These are phyloP conservation scores for Catalaphyllia jardinei DNA, from an alignment of 64 coral and sea anemone genomes.

Conservation along the genomic window DNA sequence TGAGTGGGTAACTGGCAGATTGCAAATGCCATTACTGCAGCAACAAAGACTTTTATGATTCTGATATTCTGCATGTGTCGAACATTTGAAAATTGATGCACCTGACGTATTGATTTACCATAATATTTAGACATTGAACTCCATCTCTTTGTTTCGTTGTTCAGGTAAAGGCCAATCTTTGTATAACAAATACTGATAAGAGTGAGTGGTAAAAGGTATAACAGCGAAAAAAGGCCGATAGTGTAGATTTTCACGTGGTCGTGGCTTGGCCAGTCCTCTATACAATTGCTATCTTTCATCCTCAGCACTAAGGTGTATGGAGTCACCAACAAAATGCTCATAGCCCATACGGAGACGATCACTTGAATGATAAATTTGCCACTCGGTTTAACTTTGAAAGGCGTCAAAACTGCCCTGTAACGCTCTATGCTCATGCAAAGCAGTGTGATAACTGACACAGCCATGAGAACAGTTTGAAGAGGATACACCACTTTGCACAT, in stretches of 20 bases:
- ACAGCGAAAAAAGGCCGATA: neutral
- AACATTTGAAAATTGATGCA: neutral
- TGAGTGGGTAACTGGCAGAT: slow-evolving; percentile 56
- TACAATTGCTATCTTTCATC: slow-evolving; percentile 30
- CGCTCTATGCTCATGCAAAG: slow-evolving; percentile 84
- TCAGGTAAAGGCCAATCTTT: neutral
- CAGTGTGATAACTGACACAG: slow-evolving; percentile 85
- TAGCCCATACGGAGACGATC: slow-evolving; percentile 54
- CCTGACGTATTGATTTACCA: neutral
- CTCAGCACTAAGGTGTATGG: slow-evolving; percentile 71
- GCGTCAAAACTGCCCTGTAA: slow-evolving; percentile 59
- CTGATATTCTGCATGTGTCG: slow-evolving; percentile 29
- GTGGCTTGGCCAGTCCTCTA: slow-evolving; percentile 51
- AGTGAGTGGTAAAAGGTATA: slow-evolving; percentile 31
- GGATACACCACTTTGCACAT: slow-evolving; percentile 83
- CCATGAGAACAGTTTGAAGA: slow-evolving; percentile 83
- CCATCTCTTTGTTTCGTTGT: neutral
- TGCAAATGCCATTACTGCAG: slow-evolving; percentile 61
- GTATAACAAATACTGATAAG: slow-evolving; percentile 26
- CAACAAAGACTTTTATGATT: slow-evolving; percentile 44
- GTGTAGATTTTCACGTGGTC: slow-evolving; percentile 29
- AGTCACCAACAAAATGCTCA: slow-evolving; percentile 54
- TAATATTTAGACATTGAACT: neutral
- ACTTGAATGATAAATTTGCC: slow-evolving; percentile 25
- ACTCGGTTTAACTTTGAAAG: slow-evolving; percentile 53